Evolutionary conservation across 1,140 invertebrate species (phyloP), one percentile per base, ranked within the genome.

Genomic region (Drosophila funebris): DNA sequence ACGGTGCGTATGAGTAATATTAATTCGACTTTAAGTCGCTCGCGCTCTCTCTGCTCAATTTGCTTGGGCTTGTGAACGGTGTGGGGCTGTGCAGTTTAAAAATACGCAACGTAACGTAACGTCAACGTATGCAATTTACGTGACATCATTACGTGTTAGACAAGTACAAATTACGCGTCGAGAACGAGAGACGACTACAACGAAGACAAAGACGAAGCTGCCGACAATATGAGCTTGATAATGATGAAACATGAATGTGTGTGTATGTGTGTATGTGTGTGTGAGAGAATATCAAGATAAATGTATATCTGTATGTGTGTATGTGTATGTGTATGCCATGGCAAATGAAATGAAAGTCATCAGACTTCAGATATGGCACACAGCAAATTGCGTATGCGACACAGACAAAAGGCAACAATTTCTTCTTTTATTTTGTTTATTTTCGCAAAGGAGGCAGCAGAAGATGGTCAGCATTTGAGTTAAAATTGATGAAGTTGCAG

Each of bases 51-150:
- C 27, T 36, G 69, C 69, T 72, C 69, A 72, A 69, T 70, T 74
- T 74, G 72, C 63, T 54, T 46, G 22, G 9, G 44, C 27, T 39
- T 39, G 24, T 18, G 20, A 44, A 27, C 24, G 41, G 44, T 50
- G 31, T 11, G 20, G 31, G 14, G 20, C 33, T 33, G 54, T 73
- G 63, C 70, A 73, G 56, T 73, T 73, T 57, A 61, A 85, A 85
- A 84, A 79, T 81, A 85, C 84, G 63, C 78, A 88, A 66, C 75
- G 77, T 63, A 76, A 88, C 83, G 83, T 76, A 80, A 76, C 68
- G 80, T 73, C 81, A 75, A 89, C 84, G 84, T 89, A 89, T 90
- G 85, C 85, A 90, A 90, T 90, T 90, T 90, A 90, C 85, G 85
- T 90, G 85, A 90, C 85, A 90, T 90, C 85, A 90, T 90, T 90